Evolutionary conservation across 2,113 vertebrate species (phyloP), one percentile per base, ranked within the genome.

Genomic region (Daboia siamensis): DNA sequence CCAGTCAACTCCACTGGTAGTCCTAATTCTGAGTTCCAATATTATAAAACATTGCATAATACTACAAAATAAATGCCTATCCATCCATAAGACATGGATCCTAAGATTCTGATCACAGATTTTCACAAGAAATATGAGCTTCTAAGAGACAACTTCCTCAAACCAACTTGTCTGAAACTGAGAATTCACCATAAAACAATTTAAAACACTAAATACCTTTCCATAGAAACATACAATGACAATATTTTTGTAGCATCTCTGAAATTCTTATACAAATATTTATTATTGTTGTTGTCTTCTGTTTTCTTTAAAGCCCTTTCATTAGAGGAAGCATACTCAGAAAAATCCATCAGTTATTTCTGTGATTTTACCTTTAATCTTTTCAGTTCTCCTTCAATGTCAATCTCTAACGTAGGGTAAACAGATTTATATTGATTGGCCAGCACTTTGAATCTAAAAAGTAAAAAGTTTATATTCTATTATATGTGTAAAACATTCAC

Each of bases 381-480:
- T 90, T 97, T 93, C 93, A 99, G 97, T 96, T 99, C 99, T 87
- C 99, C 99, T 88, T 99, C 98, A 90, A 98, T 97, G 95, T 99
- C 98, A 84, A 99, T 98, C 95, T 98, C 97, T 96, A 99, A 97
- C 48, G 98, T 99, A 2, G 99, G 99, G 94, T 99, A 99, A 98
- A 99, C 98, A 10, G 98, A 97, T 96, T 99, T 98, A 95, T 99
- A 99, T 93, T 99, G 99, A 91, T 98, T 98, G 95, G 99, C 99
- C 95, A 99, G 96, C 92, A 98, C 97, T 98, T 98, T 99, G 97
- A 98, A 99, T 97, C 99, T 99, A 96, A 91, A 97, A 98, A 93
- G 91, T 7, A 96, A 93, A 95, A 13, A 44, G 1, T 92, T 91
- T 89, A 51, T 33, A 59, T 92, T 0, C 93, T 1, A 55, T 93